Evolutionary conservation across 2,888 invertebrate genomes (phyloP), one percentile per base, ranked within the genome.

Genomic region (Archaeoteleia sp.): DNA sequence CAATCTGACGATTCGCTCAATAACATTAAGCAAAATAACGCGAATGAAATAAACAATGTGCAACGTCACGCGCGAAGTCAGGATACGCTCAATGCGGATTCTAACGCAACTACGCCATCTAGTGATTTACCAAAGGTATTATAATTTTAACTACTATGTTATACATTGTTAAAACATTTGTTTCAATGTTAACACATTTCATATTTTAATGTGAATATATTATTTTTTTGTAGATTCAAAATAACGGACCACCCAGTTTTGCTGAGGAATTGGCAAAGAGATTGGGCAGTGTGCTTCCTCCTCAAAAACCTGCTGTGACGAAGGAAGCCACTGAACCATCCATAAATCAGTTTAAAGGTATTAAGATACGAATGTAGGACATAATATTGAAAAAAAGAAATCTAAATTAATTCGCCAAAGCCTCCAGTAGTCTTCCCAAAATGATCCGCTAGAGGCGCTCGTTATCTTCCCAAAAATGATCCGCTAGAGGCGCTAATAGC

Each of bases 241-340:
- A 57, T 17, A 76, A 68, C 66, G 74, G 67, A 51, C 75, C 74
- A 55, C 80, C 88, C 0, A 60, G 86, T 67, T 88, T 91, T 67
- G 91, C 91, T 0, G 90, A 90, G 2, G 90, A 91, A 75, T 81
- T 91, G 39, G 89, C 91, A 0, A 86, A 88, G 39, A 86, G 90
- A 65, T 82, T 91, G 12, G 89, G 88, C 1, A 87, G 86, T 57
- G 86, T 88, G 39, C 76, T 86, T 35, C 84, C 83, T 43, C 79
- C 85, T 0, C 85, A 86, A 42, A 87, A 87, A 71, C 88, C 89
- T 0, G 76, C 86, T 3, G 78, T 84, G 68, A 73, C 61, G 14
- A 76, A 77, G 30, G 81, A 82, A 40, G 42, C 66, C 7, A 75
- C 62, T 39, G 79, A 81, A 37, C 69, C 78, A n/a, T 79, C 80